phyloP scores from a whole-genome alignment of 2,113 vertebrate species.

The Dunckerocampus dactyliophorus region DNA sequence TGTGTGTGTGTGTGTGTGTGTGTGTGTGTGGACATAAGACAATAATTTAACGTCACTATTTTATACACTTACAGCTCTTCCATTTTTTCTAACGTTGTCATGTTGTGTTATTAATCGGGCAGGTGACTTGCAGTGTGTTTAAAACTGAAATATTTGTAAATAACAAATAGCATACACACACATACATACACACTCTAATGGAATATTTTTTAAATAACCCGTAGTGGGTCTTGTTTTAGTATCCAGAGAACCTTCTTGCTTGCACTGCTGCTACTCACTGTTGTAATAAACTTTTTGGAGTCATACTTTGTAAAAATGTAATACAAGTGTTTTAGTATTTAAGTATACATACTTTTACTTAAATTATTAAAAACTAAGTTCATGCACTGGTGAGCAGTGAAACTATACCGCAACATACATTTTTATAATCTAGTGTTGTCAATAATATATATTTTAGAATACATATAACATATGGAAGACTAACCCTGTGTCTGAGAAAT shows the following conservation, averaged over 20 bases:
- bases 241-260: neutral
- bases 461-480: no score
- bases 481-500: no score
- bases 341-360: neutral
- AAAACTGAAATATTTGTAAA: neutral
- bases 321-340: neutral
- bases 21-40: neutral
- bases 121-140: neutral
- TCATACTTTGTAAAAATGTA: neutral
- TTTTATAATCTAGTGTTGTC: no score
- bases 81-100: neutral
- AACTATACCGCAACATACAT: no score
- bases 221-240: neutral
- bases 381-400: no score
- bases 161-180: neutral
- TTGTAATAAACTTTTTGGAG: neutral
- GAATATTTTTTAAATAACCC: neutral
- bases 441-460: no score
- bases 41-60: neutral
- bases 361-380: no score
- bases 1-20: no score
- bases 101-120: neutral
- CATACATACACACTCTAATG: neutral
- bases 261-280: neutral
- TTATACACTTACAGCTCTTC: neutral